A percentile compares a stretch with the other conserved stretches of the same genome.
Conservation (phyloP, 92 coral and sea anemone species). For the Porites divaricata region DNA sequence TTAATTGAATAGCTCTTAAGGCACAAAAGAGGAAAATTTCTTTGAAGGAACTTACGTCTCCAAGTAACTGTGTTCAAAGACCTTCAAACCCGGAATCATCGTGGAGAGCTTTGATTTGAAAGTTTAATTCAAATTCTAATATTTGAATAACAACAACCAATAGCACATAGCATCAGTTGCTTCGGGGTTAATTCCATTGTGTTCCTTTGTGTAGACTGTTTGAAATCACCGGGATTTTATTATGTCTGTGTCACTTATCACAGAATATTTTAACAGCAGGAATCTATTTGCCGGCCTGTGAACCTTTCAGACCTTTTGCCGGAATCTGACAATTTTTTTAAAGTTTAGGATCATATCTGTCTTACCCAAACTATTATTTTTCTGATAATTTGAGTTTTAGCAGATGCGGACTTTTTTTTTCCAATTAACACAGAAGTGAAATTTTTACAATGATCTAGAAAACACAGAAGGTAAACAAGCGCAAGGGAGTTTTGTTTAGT, state of each 20-base stretch:
- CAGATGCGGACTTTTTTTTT: too few relatives aligned
- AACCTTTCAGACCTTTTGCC: too few relatives aligned
- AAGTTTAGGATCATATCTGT: too few relatives aligned
- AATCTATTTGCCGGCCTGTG: not conserved
- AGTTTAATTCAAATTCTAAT: not conserved
- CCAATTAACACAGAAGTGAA: too few relatives aligned
- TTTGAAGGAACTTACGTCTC: constrained; percentile 2
- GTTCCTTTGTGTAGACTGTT: not conserved
- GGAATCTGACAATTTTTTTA: not conserved
- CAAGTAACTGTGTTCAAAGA: not conserved
- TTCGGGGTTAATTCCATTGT: constrained; percentile 12
- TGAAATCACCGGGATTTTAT: not conserved
- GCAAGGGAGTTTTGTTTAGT: too few relatives aligned
- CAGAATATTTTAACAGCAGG: not conserved
- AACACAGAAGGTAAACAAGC: too few relatives aligned
- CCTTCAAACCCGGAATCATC: not conserved
- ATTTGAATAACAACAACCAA: constrained; percentile 2
- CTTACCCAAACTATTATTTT: too few relatives aligned
- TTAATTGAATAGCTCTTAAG: not conserved
- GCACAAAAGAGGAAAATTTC: not conserved
- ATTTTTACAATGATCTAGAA: too few relatives aligned
- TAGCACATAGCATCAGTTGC: not conserved
- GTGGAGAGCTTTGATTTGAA: not conserved
- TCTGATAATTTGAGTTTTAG: too few relatives aligned
- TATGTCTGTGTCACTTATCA: not conserved